Percentiles rank a stretch among this genome's conserved stretches.
Evolutionary conservation across 2,113 vertebrate species (phyloP).

Genomic region (Prunella fulvescens): DNA sequence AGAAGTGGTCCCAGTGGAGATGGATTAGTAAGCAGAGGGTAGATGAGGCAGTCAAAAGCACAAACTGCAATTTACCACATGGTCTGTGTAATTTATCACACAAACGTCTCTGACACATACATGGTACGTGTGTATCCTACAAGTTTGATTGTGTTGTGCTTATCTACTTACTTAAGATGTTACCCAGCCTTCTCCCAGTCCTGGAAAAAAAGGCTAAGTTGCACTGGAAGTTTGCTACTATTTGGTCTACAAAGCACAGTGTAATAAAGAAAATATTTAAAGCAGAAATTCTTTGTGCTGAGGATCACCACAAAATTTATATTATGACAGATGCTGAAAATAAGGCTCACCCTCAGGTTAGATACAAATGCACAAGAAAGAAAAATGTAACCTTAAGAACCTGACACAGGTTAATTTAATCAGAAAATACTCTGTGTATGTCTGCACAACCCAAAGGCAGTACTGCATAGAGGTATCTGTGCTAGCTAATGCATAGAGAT

Average conservation of each 20-base stretch:
- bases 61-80: slow-evolving; percentile 60
- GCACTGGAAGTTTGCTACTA: background rate
- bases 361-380: background rate
- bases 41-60: slow-evolving; percentile 32
- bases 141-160: slow-evolving; percentile 8
- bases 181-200: background rate
- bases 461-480: background rate
- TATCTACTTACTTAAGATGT: background rate
- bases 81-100: slow-evolving; percentile 51
- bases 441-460: background rate
- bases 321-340: background rate
- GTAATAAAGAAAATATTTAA: background rate
- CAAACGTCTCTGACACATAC: background rate
- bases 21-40: slow-evolving; percentile 48
- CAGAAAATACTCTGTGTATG: background rate
- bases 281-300: background rate
- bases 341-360: background rate
- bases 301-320: background rate
- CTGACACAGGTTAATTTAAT: background rate
- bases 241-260: background rate
- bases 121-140: background rate
- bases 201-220: background rate
- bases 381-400: background rate
- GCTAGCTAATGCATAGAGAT: background rate
- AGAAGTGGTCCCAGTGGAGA: slow-evolving; percentile 40